Base-by-base conservation (phyloP, 2,797 vertebrate species). In the Coluber constrictor region DNA sequence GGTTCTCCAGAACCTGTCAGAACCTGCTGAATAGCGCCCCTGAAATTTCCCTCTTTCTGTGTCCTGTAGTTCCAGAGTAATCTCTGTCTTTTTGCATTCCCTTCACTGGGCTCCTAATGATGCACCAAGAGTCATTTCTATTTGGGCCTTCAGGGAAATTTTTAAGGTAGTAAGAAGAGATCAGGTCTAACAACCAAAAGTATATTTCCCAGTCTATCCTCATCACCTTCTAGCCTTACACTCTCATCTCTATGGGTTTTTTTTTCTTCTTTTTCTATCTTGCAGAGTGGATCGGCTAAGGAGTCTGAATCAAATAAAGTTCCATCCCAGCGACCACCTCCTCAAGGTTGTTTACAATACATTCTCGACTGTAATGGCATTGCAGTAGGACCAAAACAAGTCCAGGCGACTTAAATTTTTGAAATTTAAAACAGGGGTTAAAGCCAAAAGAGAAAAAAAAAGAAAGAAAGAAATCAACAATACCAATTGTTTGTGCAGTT, bases 331-430 rank as follows among this genome's bases (percentile, higher is more conserved):
- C 98, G 98, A 93, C 98, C 98, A 96, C 98, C 98, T 95, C 98
- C 99, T 96, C 99, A 99, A 99, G 99, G 99, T 99, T 99, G 98
- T 99, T 98, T 99, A 97, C 98, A 99, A 97, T 98, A 98, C 97
- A 98, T 98, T 98, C 97, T 98, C 97, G 98, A 98, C 97, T 98
- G 98, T 98, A 98, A 98, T 97, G 99, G 99, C 97, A 98, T 99
- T 97, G 97, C 97, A 97, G 97, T 98, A 97, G 98, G 98, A 97
- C 98, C 99, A 96, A 99, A 99, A 97, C 98, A 98, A 97, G 98
- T 98, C 98, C 98, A 98, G 97, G 97, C 98, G 97, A 98, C 97
- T 96, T 98, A 98, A 97, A 96, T 95, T 94, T 94, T 92, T 95
- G 95, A 94, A 94, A 95, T 95, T 93, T 96, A 97, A 97, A 97